Base-by-base conservation (phyloP, 2,888 invertebrate species). In the Steromphala cineraria region DNA sequence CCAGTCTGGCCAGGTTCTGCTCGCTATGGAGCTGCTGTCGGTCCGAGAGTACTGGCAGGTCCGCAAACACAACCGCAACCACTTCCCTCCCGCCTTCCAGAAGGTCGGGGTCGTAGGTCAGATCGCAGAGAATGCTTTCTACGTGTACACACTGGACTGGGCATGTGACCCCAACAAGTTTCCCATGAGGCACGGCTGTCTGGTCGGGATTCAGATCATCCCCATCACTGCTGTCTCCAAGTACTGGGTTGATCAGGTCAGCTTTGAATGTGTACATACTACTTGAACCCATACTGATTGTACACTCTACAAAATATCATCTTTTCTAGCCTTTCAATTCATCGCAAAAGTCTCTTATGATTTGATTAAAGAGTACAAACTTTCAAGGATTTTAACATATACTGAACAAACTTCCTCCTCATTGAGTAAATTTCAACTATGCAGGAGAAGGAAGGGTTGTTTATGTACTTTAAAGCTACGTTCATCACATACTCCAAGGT, bases 21-120 rank as follows among this genome's bases (percentile, higher is more conserved):
- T 90, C 55, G 88, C 90, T 15, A 85, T 85, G 84, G 90, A 90
- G 80, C 84, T 89, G 10, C 84, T 83, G n/a, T 89, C 90, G 2
- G 90, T 90, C 28, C 74, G 89, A 53, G 89, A 89, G 56, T 90
- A 90, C 77, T 90, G 88, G 87, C 90, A 90, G 79, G 90, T 89
- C 52, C 84, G 83, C 17, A 53, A 79, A 71, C 86, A 89, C 81
- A 90, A 89, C 84, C 82, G 84, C 13, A 56, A 84, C 52, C 86
- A 88, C 28, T 89, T 90, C 84, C 89, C 90, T 7, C 87, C 87
- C n/a, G 78, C 87, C 40, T 81, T 90, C 13, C 87, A 85, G 77
- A 82, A 88, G 1, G 87, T 82, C 75, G 90, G 90, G 0, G 87
- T 86, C 21, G 87, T 88, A 4, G 90, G 89, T 17, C 85, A 85